These are phyloP conservation scores for Ciconia stormi DNA, from an alignment of 2,113 vertebrate species.

Conservation along the genomic window DNA sequence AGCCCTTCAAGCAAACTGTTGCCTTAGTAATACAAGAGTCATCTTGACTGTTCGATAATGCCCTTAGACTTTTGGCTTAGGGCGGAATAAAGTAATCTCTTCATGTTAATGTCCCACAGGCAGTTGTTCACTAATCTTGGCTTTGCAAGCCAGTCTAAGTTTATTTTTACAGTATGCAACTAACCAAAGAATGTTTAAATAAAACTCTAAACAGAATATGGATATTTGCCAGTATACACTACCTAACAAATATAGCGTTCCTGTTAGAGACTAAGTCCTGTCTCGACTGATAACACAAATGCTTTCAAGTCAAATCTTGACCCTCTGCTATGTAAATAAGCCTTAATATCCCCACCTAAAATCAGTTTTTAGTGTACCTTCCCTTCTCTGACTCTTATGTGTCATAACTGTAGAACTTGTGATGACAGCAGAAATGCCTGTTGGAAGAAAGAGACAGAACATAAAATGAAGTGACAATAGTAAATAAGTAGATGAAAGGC, in stretches of 20 bases:
- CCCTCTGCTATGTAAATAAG: neutral
- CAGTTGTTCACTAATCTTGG: neutral
- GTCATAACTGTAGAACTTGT: neutral
- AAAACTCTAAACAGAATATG: neutral
- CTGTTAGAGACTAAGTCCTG: neutral
- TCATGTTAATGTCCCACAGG: neutral
- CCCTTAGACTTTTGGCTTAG: neutral
- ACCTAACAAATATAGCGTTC: neutral
- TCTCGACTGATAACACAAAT: neutral
- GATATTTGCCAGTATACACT: neutral
- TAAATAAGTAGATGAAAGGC: neutral
- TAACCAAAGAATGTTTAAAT: neutral
- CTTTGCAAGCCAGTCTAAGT: neutral
- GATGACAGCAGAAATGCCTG: neutral
- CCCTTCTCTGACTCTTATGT: neutral
- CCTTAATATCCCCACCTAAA: neutral
- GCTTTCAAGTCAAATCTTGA: neutral
- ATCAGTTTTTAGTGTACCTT: neutral
- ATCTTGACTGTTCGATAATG: neutral
- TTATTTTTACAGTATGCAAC: neutral
- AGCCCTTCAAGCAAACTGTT: slow-evolving; percentile 29
- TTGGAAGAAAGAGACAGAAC: neutral
- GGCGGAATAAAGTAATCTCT: neutral
- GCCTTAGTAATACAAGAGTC: neutral
- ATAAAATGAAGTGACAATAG: neutral